Base-by-base conservation (phyloP, 2,797 vertebrate genomes). In the Loris lydekkerianus region DNA sequence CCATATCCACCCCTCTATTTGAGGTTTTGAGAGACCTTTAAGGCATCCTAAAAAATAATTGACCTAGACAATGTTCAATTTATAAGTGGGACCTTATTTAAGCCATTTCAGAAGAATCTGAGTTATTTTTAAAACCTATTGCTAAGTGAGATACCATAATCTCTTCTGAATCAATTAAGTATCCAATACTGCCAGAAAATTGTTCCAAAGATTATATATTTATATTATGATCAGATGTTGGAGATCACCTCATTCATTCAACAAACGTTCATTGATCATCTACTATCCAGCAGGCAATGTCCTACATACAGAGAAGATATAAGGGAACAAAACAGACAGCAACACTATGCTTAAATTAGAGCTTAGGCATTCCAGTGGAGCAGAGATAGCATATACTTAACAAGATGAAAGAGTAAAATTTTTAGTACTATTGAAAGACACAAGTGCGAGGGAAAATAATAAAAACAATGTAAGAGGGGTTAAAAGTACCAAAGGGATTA, bases 361-460 rank as follows among this genome's bases (percentile, higher is more conserved):
- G 4, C 40, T 21, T 63, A 29, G 37, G 49, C 10, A 80, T 69
- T 29, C 7, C 23, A 27, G 23, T 49, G 23, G 83, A 78, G 27
- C 10, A 37, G n/a, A 93, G 14, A 29, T 7, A 73, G 34, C 37
- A 69, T 76, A 34, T 9, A 69, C 10, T 70, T 81, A 85, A 17
- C 21, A 93, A 93, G 70, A 73, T 40, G 80, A 40, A 7, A 60
- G 83, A 96, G 21, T 60, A 63, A 56, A 89, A 60, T 29, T 63
- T 70, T 63, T 25, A 40, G 34, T 80, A 86, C 87, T 43, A 29
- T 70, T 72, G 46, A 31, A 78, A 83, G 25, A 34, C 37, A 34
- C 15, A 80, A 65, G 13, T 87, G 31, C 61, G 31, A 58, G 5
- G 18, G 34, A 73, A 92, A 90, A 29, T 53, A 88, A 77, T 25